Percentiles rank a stretch among this genome's conserved stretches.
Evolutionary conservation across 1,140 invertebrate species (phyloP).

Genomic region (Ceratosolen fusciceps): DNA sequence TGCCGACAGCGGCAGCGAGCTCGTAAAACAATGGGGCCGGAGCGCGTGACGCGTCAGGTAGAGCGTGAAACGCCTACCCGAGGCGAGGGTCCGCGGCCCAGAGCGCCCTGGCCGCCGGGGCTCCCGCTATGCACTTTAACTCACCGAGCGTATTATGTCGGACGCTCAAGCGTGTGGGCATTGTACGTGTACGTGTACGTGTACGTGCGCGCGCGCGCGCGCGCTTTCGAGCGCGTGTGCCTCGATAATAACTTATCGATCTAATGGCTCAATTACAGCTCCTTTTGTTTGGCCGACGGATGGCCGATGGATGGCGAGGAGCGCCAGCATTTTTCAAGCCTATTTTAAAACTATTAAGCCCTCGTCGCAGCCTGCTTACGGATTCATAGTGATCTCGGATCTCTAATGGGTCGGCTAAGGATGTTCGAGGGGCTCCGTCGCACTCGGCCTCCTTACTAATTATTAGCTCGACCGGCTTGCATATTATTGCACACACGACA

Average conservation of each 20-base stretch:
- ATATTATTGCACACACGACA: too few relatives aligned
- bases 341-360: conserved; percentile 13
- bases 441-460: too few relatives aligned
- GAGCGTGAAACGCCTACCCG: conserved; percentile 43
- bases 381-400: neutral
- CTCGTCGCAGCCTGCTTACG: neutral
- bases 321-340: neutral
- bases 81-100: neutral
- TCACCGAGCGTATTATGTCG: conserved; percentile 5
- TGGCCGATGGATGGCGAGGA: neutral
- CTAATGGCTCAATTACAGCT: conserved; percentile 47
- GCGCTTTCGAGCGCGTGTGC: conserved; percentile 10
- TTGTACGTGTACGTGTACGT: neutral
- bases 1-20: conserved; percentile 7
- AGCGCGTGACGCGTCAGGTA: conserved; percentile 40
- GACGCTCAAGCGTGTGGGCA: neutral
- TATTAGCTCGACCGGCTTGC: too few relatives aligned
- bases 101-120: neutral
- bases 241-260: conserved; percentile 46
- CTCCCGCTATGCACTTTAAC: conserved; percentile 20
- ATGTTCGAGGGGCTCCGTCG: neutral
- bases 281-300: conserved; percentile 12
- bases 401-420: neutral
- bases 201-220: too few relatives aligned
- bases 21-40: conserved; percentile 41